Conservation (phyloP, 2,113 vertebrate genomes). For the Catagonus wagneri region DNA sequence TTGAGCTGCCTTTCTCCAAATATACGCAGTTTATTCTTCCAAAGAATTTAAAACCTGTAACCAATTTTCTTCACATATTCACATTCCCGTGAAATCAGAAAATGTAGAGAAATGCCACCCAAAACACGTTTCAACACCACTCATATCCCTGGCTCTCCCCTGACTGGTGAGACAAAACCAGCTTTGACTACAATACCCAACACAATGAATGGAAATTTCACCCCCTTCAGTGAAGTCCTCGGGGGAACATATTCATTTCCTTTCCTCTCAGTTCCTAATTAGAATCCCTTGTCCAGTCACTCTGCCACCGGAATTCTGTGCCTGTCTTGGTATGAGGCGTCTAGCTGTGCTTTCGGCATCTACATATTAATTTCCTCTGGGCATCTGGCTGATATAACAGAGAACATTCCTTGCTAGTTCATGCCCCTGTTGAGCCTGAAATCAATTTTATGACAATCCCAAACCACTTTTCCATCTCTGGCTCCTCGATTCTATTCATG, state of each 20-base stretch:
- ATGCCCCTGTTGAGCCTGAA: constrained; percentile 61
- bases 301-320: constrained; percentile 29
- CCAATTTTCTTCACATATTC: neutral
- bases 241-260: constrained; percentile 46
- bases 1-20: neutral
- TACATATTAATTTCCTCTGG: constrained; percentile 84
- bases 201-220: constrained; percentile 5
- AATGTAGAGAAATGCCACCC: neutral
- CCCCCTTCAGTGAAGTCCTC: neutral
- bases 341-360: constrained; percentile 65
- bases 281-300: constrained; percentile 70
- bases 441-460: constrained; percentile 75
- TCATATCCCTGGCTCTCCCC: neutral
- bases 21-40: neutral
- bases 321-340: constrained; percentile 55
- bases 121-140: neutral
- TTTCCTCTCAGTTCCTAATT: constrained; percentile 66
- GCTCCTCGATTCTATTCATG: constrained; percentile 43
- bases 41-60: neutral
- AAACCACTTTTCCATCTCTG: constrained; percentile 70
- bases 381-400: constrained; percentile 75
- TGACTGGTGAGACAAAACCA: neutral
- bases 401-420: constrained; percentile 66
- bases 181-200: constrained; percentile 13
- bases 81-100: neutral